These are phyloP conservation scores for Hiodon tergisus DNA, from an alignment of 2,113 vertebrate species.

Conservation along the genomic window DNA sequence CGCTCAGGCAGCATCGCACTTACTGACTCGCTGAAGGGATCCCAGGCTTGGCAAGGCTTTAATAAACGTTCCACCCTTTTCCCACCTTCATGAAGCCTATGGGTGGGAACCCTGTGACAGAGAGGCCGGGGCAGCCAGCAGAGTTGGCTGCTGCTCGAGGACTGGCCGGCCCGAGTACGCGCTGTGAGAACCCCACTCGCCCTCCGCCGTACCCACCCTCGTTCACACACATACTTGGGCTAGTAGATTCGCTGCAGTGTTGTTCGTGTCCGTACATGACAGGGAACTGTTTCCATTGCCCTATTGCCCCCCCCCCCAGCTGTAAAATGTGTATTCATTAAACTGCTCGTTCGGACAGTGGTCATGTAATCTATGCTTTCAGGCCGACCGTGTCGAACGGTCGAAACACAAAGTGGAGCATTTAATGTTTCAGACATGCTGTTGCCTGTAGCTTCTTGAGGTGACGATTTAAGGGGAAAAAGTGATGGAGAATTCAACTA, in stretches of 20 bases:
- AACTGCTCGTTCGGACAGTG: not conserved
- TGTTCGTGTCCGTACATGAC: not conserved
- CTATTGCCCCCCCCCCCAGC: not conserved
- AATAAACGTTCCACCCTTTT: not conserved
- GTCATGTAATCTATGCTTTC: not conserved
- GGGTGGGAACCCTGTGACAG: not conserved
- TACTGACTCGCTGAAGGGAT: constrained; percentile 1
- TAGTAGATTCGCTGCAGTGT: not conserved
- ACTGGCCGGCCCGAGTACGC: not conserved
- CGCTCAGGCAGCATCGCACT: constrained; percentile 25
- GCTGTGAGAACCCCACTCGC: not conserved
- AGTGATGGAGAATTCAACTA: too few relatives aligned
- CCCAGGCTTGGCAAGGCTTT: not conserved
- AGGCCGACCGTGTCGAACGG: not conserved
- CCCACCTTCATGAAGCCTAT: not conserved
- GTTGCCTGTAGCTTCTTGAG: too few relatives aligned
- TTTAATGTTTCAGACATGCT: too few relatives aligned
- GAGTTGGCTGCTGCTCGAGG: too few relatives aligned
- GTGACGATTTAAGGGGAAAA: too few relatives aligned
- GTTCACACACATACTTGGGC: not conserved
- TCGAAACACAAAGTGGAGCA: too few relatives aligned
- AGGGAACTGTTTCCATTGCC: not conserved
- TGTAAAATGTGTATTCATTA: not conserved
- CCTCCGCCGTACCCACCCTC: not conserved
- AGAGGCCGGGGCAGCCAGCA: not conserved